These are phyloP conservation scores for Felis chaus DNA, from an alignment of 2,113 vertebrate genomes.

Conservation along the genomic window DNA sequence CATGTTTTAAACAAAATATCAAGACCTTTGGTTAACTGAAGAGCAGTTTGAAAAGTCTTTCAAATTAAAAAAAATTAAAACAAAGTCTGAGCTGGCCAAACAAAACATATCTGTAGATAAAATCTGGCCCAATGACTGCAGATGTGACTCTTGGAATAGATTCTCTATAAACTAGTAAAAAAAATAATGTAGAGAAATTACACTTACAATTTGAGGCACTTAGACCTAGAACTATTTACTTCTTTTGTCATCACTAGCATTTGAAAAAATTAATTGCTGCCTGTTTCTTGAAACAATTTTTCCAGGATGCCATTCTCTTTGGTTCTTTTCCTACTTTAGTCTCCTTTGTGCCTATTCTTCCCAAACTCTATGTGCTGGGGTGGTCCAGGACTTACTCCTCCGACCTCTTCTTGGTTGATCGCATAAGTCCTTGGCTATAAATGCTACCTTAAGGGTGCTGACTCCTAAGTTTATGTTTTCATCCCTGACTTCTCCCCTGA, in stretches of 20 bases:
- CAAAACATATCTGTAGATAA: conserved; percentile 27
- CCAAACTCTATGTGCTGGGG: neutral
- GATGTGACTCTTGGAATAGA: conserved; percentile 20
- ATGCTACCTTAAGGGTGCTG: neutral
- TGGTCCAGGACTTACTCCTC: neutral
- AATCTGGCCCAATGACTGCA: neutral
- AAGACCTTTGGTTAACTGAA: neutral
- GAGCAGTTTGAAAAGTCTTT: neutral
- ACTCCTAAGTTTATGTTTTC: neutral
- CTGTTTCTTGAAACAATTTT: neutral
- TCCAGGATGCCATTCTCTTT: neutral
- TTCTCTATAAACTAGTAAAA: neutral
- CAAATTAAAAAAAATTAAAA: conserved; percentile 32
- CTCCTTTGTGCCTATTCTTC: neutral
- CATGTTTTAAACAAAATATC: conserved; percentile 10
- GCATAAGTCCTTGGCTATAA: neutral
- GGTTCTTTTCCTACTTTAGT: neutral
- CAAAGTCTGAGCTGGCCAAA: neutral
- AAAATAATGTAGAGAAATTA: conserved; percentile 1
- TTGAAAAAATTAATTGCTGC: neutral
- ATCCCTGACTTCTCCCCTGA: neutral
- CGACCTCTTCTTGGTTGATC: neutral
- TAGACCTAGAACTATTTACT: neutral
- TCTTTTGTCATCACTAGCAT: neutral
- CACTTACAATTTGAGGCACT: neutral